A percentile compares a stretch with the other conserved stretches of the same genome.
Evolutionary conservation across 2,888 invertebrate genomes (phyloP).

Genomic region (Erannis defoliaria): DNA sequence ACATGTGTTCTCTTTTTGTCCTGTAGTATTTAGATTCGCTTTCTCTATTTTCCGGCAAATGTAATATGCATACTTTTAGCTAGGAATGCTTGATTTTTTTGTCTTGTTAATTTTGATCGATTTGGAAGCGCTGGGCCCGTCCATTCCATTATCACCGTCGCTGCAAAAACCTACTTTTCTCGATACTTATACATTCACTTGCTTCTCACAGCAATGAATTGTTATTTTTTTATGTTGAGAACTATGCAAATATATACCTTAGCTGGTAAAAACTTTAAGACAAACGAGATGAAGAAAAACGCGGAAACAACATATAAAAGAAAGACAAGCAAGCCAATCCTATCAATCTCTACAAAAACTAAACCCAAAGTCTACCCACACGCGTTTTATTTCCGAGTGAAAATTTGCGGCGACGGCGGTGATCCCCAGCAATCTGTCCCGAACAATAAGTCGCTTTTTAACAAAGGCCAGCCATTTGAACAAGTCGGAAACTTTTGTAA

Average conservation of each 20-base stretch:
- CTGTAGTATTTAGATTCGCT: no score
- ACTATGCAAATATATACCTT: background rate
- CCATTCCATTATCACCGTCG: no score
- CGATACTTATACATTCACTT: no score
- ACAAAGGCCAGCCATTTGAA: slow-evolving; percentile 86
- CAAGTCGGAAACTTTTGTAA: slow-evolving; percentile 86
- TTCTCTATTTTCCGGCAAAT: no score
- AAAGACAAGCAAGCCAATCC: slow-evolving; percentile 14
- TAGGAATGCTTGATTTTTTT: no score
- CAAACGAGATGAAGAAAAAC: slow-evolving; percentile 10
- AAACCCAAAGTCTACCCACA: slow-evolving; percentile 41
- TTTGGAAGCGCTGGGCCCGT: no score
- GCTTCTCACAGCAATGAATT: background rate
- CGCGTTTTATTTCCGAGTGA: slow-evolving; percentile 53
- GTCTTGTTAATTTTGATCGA: no score
- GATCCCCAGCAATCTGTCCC: slow-evolving; percentile 84
- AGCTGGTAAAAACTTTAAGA: slow-evolving; percentile 3
- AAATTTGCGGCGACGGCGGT: slow-evolving; percentile 69
- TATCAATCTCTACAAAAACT: slow-evolving; percentile 36
- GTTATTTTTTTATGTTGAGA: background rate
- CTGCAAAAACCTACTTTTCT: no score
- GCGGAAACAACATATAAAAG: slow-evolving; percentile 9
- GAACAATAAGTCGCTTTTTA: slow-evolving; percentile 85
- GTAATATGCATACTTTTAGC: no score
- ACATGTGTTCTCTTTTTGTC: no score